These are phyloP conservation scores for Galbula dea DNA, from an alignment of 2,113 vertebrate species.

Conservation along the genomic window DNA sequence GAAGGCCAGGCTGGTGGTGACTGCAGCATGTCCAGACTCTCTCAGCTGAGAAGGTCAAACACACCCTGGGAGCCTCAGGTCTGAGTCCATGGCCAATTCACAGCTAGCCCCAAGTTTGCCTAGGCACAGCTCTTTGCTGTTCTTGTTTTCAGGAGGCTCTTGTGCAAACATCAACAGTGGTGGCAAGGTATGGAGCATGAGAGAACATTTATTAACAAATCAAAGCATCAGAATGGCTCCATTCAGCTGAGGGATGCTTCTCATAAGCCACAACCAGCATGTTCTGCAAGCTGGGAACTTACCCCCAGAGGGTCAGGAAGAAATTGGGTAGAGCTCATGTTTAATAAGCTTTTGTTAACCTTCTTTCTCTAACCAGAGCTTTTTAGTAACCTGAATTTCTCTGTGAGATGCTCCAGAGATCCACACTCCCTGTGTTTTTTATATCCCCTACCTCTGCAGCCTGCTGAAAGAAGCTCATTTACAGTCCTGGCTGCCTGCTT, in stretches of 20 bases:
- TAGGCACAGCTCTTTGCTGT: accelerated
- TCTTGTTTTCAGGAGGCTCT: background rate
- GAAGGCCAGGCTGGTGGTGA: background rate
- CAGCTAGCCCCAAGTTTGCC: background rate
- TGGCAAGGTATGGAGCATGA: accelerated
- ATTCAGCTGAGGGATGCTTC: background rate
- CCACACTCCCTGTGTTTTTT: background rate
- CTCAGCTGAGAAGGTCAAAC: background rate
- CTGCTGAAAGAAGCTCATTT: background rate
- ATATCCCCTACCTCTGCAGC: background rate
- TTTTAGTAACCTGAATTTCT: background rate
- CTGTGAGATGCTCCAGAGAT: background rate
- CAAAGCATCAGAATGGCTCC: background rate
- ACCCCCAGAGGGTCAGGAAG: background rate
- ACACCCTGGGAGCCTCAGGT: accelerated
- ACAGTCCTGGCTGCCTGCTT: background rate
- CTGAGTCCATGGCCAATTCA: accelerated
- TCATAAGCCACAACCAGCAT: accelerated
- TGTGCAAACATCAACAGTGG: accelerated
- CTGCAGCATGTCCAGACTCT: background rate
- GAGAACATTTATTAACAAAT: background rate
- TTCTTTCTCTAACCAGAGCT: background rate
- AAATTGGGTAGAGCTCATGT: background rate
- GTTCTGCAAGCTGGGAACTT: background rate
- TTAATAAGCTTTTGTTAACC: background rate